phyloP scores from a whole-genome alignment of 2,113 vertebrate species.

The Sakesphorus luctuosus region DNA sequence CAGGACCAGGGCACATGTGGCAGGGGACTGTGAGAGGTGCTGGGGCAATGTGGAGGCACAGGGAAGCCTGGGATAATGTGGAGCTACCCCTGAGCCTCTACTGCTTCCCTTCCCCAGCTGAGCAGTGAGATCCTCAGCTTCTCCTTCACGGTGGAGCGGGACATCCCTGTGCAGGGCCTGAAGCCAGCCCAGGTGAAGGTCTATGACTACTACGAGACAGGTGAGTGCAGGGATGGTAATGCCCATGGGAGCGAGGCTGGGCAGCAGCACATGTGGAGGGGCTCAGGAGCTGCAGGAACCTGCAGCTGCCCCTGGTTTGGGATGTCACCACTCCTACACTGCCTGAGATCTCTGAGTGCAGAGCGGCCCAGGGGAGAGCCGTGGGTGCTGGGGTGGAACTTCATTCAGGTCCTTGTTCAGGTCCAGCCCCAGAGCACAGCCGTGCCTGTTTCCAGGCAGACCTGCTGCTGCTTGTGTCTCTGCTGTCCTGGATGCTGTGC shows the following conservation, averaged over 20 bases:
- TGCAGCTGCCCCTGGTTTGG: not conserved
- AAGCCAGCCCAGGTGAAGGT: too few relatives aligned
- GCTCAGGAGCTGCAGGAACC: not conserved
- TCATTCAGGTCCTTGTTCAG: not conserved
- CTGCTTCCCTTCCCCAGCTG: slow-evolving; percentile 48
- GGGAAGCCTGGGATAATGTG: not conserved
- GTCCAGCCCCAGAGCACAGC: not conserved
- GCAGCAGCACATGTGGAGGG: not conserved
- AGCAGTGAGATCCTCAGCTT: slow-evolving; percentile 44
- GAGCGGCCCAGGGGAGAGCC: not conserved
- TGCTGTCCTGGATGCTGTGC: not conserved
- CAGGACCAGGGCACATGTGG: not conserved
- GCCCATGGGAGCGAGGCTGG: accelerated
- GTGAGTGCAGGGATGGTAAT: too few relatives aligned
- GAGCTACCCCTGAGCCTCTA: not conserved
- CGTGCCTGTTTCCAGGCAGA: not conserved
- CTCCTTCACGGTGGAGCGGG: slow-evolving; percentile 69
- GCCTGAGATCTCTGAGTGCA: not conserved
- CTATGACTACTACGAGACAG: too few relatives aligned
- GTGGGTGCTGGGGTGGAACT: too few relatives aligned
- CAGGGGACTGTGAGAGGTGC: not conserved
- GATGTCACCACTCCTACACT: not conserved
- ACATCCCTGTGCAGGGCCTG: not conserved
- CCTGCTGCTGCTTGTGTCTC: not conserved
- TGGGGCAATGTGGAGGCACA: not conserved